Conservation (phyloP, 2,113 vertebrate genomes). For the Aplodontia rufa region DNA sequence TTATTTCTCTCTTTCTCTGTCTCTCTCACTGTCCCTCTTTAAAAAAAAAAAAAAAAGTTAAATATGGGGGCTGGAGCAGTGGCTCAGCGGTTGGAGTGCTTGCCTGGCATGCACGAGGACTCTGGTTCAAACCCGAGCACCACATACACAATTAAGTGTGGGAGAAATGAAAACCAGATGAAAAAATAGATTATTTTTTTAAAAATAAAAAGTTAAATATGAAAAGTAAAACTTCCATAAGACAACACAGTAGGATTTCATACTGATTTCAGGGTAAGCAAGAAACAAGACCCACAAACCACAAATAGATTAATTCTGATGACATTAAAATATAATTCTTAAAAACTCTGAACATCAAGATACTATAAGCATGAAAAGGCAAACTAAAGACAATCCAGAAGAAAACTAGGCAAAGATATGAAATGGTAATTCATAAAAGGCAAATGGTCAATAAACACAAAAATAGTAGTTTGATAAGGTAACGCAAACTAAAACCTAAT, state of each 20-base stretch:
- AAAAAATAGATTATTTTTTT: no score
- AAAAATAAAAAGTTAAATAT: no score
- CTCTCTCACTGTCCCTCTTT: no score
- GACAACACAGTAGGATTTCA: not conserved
- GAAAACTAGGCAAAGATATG: not conserved
- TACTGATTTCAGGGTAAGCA: not conserved
- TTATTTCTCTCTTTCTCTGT: no score
- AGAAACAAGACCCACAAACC: not conserved
- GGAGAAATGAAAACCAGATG: no score
- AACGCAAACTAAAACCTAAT: conserved; percentile 8
- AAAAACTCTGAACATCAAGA: not conserved
- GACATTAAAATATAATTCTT: not conserved
- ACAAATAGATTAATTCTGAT: not conserved
- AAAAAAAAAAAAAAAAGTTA: no score
- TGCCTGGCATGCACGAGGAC: no score
- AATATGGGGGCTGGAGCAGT: no score
- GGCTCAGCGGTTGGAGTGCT: no score
- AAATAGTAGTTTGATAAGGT: no score
- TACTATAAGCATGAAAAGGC: not conserved
- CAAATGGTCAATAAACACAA: not conserved
- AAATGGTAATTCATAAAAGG: not conserved
- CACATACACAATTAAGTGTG: no score
- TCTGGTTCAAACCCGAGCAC: no score
- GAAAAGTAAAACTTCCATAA: not conserved
- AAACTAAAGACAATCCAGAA: not conserved